Evolutionary conservation across 2,888 invertebrate species (phyloP), one percentile per base, ranked within the genome.

Genomic region (Crematogaster levior): DNA sequence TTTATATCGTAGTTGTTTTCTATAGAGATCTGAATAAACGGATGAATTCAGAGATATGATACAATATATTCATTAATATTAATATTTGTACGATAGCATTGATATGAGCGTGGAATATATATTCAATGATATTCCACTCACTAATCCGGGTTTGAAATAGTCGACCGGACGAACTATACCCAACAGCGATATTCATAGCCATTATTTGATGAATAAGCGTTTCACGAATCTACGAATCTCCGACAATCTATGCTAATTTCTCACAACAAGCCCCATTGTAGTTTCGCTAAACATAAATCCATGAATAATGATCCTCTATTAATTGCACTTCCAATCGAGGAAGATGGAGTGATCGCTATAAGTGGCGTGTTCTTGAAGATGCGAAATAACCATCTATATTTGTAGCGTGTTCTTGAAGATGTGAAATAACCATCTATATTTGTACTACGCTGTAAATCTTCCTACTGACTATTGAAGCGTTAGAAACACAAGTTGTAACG

Each of bases 131-230:
- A 66, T 66, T 56, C 18, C 66, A 30, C 18, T 21, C 30, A 4
- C 40, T 75, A 75, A 75, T 53, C 65, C 40, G 15, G 15, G 40
- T 77, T 56, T 65, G 40, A 40, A 75, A 65, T 30, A 77, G 53
- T 56, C 40, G 53, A 77, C 40, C 43, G 53, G 30, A 43, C 65
- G 48, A 10, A 48, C 53, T 75, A 37, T 30, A 66, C 12, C 30
- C 27, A 40, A 61, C 48, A 61, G n/a, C 60, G 21, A 15, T 40
- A 58, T 75, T 75, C 53, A 65, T 46, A 63, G 37, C 40, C 15
- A 66, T 66, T 77, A 66, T 66, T 56, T 66, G 77, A 65, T 66
- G 53, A 66, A 77, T 77, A 66, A 75, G 51, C 37, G 21, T 51
- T 53, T 65, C 53, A 21, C 53, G 40, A 53, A 66, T 56, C 53